Conservation (phyloP, 2,113 vertebrate genomes). For the Callipepla californica region DNA sequence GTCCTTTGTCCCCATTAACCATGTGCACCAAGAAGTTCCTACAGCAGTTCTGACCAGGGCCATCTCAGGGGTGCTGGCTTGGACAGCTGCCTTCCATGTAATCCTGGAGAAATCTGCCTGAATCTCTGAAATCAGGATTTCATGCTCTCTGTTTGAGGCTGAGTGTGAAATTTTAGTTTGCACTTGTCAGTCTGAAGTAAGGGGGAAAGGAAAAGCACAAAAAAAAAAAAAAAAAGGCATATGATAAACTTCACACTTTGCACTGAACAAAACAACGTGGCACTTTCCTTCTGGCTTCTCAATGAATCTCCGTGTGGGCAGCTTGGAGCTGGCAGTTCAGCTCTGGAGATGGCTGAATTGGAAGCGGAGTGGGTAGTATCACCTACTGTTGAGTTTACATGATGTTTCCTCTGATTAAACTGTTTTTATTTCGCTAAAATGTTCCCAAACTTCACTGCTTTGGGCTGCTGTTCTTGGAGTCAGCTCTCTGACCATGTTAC, state of each 20-base stretch:
- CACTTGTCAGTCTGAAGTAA: conserved; percentile 62
- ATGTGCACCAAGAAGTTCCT: background rate
- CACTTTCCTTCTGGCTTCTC: conserved; percentile 29
- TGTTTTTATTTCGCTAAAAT: background rate
- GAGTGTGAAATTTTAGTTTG: conserved; percentile 72
- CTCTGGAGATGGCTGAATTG: conserved; percentile 31
- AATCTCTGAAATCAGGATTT: conserved; percentile 44
- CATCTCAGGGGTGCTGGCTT: background rate
- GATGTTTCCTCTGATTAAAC: conserved; percentile 44
- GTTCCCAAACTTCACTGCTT: background rate
- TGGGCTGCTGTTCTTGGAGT: background rate
- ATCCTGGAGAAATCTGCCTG: conserved; percentile 41
- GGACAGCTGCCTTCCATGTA: background rate
- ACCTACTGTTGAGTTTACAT: conserved; percentile 16
- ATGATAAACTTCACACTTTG: conserved; percentile 60
- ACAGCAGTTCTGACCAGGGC: background rate
- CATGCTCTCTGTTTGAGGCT: conserved; percentile 12
- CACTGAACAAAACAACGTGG: background rate
- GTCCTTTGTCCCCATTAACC: background rate
- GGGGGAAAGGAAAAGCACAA: conserved; percentile 42
- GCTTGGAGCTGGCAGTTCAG: conserved; percentile 32
- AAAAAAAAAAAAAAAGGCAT: conserved; percentile 11
- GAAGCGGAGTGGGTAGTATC: conserved; percentile 54
- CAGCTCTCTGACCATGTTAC: background rate
- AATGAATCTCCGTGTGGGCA: conserved; percentile 56